These are phyloP conservation scores for Brachionus angularis DNA, from an alignment of 1,140 invertebrate genomes.

Conservation along the genomic window DNA sequence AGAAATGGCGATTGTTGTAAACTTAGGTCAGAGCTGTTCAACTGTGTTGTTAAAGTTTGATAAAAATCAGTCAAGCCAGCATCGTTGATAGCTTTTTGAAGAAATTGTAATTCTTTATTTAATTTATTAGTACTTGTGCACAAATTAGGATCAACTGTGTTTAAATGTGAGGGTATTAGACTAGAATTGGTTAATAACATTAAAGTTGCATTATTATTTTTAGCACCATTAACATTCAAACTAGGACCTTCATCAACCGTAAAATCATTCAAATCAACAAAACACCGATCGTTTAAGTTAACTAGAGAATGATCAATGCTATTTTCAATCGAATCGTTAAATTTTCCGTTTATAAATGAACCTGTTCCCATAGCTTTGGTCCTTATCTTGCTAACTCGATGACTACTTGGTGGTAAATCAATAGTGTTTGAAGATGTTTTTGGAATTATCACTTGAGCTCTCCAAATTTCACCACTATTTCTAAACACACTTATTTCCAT, in stretches of 20 bases:
- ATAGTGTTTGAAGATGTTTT: slow-evolving; percentile 8
- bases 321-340: not conserved
- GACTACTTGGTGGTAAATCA: slow-evolving; percentile 15
- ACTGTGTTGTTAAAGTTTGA: not conserved
- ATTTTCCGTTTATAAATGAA: slow-evolving; percentile 1
- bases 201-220: slow-evolving; percentile 1
- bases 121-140: not conserved
- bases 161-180: not conserved
- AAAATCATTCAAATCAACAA: slow-evolving; percentile 7
- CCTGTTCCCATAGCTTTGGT: not conserved
- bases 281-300: not conserved
- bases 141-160: not conserved
- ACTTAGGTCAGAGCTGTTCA: not conserved
- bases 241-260: not conserved
- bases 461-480: slow-evolving; percentile 37
- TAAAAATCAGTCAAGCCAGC: slow-evolving; percentile 32
- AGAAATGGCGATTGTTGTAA: slow-evolving; percentile 1
- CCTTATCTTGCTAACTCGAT: not conserved
- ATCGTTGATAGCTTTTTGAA: slow-evolving; percentile 33
- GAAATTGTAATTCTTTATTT: slow-evolving; percentile 24
- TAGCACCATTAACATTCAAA: too few species aligned
- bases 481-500: slow-evolving; percentile 37
- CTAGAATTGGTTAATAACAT: not conserved
- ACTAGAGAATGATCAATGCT: not conserved
- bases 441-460: slow-evolving; percentile 38